Percentiles rank a stretch among this genome's conserved stretches.
Evolutionary conservation across 1,140 invertebrate species (phyloP).

Genomic region (Pseudomyrmex flavicornis): DNA sequence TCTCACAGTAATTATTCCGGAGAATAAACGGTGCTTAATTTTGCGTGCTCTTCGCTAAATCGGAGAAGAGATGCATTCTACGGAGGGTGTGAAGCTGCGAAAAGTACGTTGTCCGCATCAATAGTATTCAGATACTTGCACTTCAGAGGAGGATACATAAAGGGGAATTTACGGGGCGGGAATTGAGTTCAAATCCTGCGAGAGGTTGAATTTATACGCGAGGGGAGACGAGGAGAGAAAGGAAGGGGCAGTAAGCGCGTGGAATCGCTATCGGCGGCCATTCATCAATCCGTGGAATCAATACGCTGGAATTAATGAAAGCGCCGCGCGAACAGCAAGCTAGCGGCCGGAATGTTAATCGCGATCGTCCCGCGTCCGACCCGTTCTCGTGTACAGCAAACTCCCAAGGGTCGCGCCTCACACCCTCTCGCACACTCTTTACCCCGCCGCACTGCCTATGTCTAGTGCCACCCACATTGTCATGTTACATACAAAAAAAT

Average conservation of each 20-base stretch:
- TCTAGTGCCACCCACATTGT: conserved; percentile 67
- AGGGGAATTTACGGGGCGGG: conserved; percentile 68
- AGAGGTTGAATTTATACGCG: conserved; percentile 81
- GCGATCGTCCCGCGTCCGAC: conserved; percentile 84
- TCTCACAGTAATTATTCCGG: neutral
- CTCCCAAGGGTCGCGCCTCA: conserved; percentile 81
- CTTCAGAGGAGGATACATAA: conserved; percentile 62
- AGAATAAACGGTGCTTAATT: conserved; percentile 10
- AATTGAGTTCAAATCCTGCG: conserved; percentile 81
- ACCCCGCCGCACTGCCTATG: conserved; percentile 50
- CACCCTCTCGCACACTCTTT: conserved; percentile 62
- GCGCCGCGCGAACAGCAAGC: conserved; percentile 85
- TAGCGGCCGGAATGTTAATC: conserved; percentile 86
- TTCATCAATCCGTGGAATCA: conserved; percentile 86
- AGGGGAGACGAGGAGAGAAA: conserved; percentile 61
- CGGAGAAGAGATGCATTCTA: conserved; percentile 9
- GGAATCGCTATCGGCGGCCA: conserved; percentile 85
- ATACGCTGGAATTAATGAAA: conserved; percentile 86
- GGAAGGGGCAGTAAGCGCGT: conserved; percentile 77
- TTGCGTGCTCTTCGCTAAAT: neutral
- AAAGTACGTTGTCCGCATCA: conserved; percentile 31
- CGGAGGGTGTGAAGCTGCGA: conserved; percentile 1
- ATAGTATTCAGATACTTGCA: conserved; percentile 45
- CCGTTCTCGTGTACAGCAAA: conserved; percentile 81
- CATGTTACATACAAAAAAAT: conserved; percentile 42